Evolutionary conservation across 2,113 vertebrate genomes (phyloP).

Genomic region (Podarcis muralis): DNA sequence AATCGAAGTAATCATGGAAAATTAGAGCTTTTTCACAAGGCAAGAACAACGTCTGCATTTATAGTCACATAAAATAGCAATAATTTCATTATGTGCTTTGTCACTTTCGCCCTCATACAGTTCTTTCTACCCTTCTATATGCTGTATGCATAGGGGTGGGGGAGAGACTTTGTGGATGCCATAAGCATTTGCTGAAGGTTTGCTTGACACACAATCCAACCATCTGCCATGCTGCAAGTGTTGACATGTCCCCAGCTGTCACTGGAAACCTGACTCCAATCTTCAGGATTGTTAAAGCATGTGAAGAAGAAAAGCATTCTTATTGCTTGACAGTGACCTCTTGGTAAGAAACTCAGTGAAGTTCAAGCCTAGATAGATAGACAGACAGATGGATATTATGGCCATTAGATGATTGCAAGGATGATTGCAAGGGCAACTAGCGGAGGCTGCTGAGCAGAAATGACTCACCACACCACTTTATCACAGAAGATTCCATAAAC

Average conservation of each 20-base stretch:
- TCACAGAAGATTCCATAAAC: background rate
- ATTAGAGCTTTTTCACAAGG: slow-evolving; percentile 14
- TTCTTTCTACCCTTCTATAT: background rate
- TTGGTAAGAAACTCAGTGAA: background rate
- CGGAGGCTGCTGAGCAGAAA: background rate
- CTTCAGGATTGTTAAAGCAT: background rate
- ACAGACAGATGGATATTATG: background rate
- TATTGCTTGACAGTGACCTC: background rate
- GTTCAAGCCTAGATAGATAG: background rate
- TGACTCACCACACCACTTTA: background rate
- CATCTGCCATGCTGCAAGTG: background rate
- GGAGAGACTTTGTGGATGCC: background rate
- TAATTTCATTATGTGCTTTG: background rate
- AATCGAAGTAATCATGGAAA: slow-evolving; percentile 12
- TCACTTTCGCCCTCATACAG: background rate
- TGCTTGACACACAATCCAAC: background rate
- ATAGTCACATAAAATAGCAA: slow-evolving; percentile 6
- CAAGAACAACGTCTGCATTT: background rate
- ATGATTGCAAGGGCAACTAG: background rate
- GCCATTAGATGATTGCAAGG: background rate
- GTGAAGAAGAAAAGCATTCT: background rate
- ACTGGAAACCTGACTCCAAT: background rate
- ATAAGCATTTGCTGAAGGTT: background rate
- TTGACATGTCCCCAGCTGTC: background rate
- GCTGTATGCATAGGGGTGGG: background rate